phyloP scores from a whole-genome alignment of 2,113 vertebrate genomes.

The Morone saxatilis region DNA sequence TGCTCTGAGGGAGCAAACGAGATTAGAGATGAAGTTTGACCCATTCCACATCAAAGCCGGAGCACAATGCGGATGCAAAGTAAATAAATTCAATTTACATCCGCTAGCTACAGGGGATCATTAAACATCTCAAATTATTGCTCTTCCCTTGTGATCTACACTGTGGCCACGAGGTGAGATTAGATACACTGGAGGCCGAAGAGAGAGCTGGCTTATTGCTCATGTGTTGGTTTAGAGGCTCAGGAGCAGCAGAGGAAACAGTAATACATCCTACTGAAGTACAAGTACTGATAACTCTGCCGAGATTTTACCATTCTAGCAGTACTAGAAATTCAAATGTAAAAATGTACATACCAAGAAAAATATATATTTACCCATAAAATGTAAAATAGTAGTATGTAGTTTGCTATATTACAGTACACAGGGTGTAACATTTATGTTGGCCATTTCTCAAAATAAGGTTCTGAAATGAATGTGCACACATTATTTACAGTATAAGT shows the following conservation, averaged over 20 bases:
- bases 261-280: neutral
- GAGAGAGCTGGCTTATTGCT: constrained; percentile 18
- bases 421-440: neutral
- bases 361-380: neutral
- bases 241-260: constrained; percentile 10
- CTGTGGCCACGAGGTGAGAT: constrained; percentile 41
- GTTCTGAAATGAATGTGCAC: neutral
- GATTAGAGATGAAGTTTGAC: constrained; percentile 50
- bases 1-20: constrained; percentile 44
- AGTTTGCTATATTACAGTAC: neutral
- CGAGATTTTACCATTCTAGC: neutral
- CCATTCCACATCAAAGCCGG: constrained; percentile 46
- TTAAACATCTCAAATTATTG: constrained; percentile 56
- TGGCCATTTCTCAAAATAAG: neutral
- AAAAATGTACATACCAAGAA: neutral
- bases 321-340: neutral
- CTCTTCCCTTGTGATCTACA: constrained; percentile 35
- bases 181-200: constrained; percentile 31
- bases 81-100: constrained; percentile 61
- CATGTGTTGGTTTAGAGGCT: constrained; percentile 22
- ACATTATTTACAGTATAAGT: neutral
- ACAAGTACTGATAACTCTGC: neutral
- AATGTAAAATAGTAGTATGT: neutral
- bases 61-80: constrained; percentile 26
- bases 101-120: constrained; percentile 23